A percentile compares a stretch with the other conserved stretches of the same genome.
These are phyloP conservation scores for Danionella dracula DNA, from an alignment of 2,797 vertebrate species.

Conservation along the genomic window DNA sequence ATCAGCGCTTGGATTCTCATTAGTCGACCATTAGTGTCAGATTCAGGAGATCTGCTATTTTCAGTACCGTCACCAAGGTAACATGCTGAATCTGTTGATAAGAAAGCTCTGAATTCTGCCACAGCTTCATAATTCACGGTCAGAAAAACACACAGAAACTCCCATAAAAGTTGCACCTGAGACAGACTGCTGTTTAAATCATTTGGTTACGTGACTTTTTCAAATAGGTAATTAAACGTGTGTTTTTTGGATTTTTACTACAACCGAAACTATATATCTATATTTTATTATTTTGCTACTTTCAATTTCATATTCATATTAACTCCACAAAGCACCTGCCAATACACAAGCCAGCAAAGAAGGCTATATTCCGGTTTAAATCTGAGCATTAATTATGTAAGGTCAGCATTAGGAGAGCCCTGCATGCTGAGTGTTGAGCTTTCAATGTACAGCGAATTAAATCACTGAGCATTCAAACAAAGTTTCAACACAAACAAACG, in stretches of 20 bases:
- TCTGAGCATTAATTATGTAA: neutral
- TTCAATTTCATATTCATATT: no score
- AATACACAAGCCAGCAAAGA: no score
- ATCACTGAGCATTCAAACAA: neutral
- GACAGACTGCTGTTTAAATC: no score
- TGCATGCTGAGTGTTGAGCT: neutral
- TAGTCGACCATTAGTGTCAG: conserved; percentile 8
- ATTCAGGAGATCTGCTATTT: conserved; percentile 13
- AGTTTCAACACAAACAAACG: neutral
- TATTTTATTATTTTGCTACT: no score
- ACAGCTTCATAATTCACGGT: neutral
- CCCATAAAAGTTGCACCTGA: neutral
- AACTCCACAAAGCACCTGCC: no score
- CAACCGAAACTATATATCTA: no score
- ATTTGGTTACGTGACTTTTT: no score
- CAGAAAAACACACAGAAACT: neutral
- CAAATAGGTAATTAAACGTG: no score
- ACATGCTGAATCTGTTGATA: neutral
- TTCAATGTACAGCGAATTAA: neutral
- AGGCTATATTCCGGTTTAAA: no score
- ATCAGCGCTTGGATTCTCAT: neutral
- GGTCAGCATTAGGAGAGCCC: neutral
- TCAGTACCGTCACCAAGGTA: conserved; percentile 1
- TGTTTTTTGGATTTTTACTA: no score
- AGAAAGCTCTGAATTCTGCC: neutral